Evolutionary conservation across 1,140 invertebrate species (phyloP), one percentile per base, ranked within the genome.

Genomic region (Centruroides sculpturatus): DNA sequence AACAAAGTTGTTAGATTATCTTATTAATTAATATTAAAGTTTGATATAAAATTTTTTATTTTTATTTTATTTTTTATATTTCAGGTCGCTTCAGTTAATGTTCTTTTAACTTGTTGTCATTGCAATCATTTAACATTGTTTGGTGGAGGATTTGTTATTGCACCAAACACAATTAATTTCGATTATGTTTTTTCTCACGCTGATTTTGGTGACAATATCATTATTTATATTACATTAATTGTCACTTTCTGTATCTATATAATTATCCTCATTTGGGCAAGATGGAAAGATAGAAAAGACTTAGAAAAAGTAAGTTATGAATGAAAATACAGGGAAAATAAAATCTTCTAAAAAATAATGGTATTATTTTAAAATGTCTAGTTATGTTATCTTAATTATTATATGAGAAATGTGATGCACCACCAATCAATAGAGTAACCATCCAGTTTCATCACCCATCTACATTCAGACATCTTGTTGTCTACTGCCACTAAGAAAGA

Each of bases 111-210:
- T 11, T 64, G 62, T 36, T 64, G 62, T 34, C 52, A 50, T 1
- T 64, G 62, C 35, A 64, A 60, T 13, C 75, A 77, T 60, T 62
- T 76, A 61, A 75, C 76, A 12, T 70, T 69, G 53, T 78, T 77
- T 61, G 69, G 69, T 9, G 70, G 72, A 11, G 73, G 74, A 11
- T 74, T 71, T 65, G 65, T 71, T 0, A 71, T 76, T 4, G 69
- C 70, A 10, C 75, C 75, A 1, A 76, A 76, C 60, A 68, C 69
- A 12, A 73, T 77, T 8, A 73, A 77, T 68, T 76, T 72, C 67
- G 67, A 70, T 59, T 74, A 72, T 59, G 69, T 75, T 5, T 73
- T 76, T 34, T 64, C 68, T 35, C 73, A 76, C 64, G 36, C 66
- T 3, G 36, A 13, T 7, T 64, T 64, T 23, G 56, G 57, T 47